phyloP scores from a whole-genome alignment of 2,797 vertebrate species.

The Rhodeus uyekii region DNA sequence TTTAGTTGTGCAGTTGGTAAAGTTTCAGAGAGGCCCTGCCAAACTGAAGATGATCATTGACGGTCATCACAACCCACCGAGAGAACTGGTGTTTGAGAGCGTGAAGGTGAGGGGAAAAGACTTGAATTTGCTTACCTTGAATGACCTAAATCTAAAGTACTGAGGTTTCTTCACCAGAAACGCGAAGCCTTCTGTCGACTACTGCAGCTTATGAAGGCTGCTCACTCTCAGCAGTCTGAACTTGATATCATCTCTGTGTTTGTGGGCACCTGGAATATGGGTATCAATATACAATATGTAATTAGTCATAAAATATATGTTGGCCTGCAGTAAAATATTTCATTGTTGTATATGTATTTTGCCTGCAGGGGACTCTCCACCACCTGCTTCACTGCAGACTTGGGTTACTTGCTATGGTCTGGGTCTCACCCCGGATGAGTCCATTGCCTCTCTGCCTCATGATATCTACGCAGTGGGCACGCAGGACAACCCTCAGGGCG shows the following conservation, averaged over 20 bases:
- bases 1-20: slow-evolving; percentile 80
- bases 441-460: slow-evolving; percentile 71
- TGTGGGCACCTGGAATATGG: slow-evolving; percentile 87
- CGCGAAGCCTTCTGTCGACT: slow-evolving; percentile 81
- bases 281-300: slow-evolving; percentile 58
- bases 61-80: slow-evolving; percentile 72
- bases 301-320: not conserved
- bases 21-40: slow-evolving; percentile 75
- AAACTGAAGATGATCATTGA: slow-evolving; percentile 78
- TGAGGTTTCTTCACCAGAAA: slow-evolving; percentile 67
- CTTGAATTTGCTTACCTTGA: not conserved
- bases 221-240: slow-evolving; percentile 72
- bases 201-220: slow-evolving; percentile 79
- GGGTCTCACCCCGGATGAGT: slow-evolving; percentile 78
- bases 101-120: slow-evolving; percentile 66
- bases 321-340: not conserved
- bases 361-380: slow-evolving; percentile 74
- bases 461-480: slow-evolving; percentile 84
- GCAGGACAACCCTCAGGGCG: slow-evolving; percentile 84
- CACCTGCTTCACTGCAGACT: slow-evolving; percentile 75
- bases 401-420: slow-evolving; percentile 81
- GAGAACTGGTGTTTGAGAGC: slow-evolving; percentile 81
- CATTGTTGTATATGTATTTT: not conserved
- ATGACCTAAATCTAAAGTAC: not conserved
- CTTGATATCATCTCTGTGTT: slow-evolving; percentile 82